Evolutionary conservation across 2,888 invertebrate species (phyloP).

Genomic region (Iselma pallidipennis): DNA sequence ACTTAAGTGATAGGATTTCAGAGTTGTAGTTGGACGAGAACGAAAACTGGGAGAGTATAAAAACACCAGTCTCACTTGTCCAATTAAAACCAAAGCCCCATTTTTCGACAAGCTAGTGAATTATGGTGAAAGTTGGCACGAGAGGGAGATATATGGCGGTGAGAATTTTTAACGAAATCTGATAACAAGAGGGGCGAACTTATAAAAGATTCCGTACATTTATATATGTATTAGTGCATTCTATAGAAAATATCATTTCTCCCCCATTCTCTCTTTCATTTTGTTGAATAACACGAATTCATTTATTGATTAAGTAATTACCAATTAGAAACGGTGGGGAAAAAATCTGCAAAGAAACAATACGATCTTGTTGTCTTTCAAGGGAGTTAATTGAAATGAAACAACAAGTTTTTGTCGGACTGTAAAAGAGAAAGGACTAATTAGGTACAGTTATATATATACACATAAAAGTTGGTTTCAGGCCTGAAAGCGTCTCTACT

Average conservation of each 20-base stretch:
- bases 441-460: not conserved
- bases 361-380: not conserved
- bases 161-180: slow-evolving; percentile 33
- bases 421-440: not conserved
- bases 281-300: not conserved
- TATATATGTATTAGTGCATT: too few species aligned
- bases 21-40: not conserved
- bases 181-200: too few species aligned
- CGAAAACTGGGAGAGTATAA: slow-evolving; percentile 7
- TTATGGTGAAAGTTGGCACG: slow-evolving; percentile 32
- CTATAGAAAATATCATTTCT: too few species aligned
- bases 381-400: slow-evolving; percentile 7
- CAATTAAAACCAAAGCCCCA: slow-evolving; percentile 37
- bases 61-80: slow-evolving; percentile 30
- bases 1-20: not conserved
- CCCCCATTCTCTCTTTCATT: not conserved
- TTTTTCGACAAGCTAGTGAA: slow-evolving; percentile 37
- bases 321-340: not conserved
- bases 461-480: not conserved
- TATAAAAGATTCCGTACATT: too few species aligned
- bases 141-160: slow-evolving; percentile 2
- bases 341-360: not conserved
- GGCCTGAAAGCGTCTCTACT: not conserved
- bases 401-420: slow-evolving; percentile 1
- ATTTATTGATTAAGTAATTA: slow-evolving; percentile 3